Evolutionary conservation across 2,888 invertebrate genomes (phyloP).

Genomic region (Scrobipalpa costella): DNA sequence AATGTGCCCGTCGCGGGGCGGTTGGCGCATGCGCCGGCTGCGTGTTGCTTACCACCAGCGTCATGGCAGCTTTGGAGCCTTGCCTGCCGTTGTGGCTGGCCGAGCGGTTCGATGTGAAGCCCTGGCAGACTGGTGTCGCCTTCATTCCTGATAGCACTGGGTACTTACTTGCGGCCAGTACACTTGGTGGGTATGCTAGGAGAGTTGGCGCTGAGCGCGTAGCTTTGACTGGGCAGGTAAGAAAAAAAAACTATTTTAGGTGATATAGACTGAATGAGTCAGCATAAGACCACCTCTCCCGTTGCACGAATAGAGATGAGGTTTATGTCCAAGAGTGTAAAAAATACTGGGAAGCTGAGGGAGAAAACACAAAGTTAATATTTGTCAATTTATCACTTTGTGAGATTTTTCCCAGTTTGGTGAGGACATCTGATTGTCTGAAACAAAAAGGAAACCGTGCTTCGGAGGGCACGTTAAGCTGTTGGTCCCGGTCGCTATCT

Average conservation of each 20-base stretch:
- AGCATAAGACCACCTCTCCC: too few relatives aligned
- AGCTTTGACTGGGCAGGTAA: slow-evolving; percentile 57
- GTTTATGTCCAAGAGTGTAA: too few relatives aligned
- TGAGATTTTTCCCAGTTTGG: too few relatives aligned
- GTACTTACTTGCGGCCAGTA: slow-evolving; percentile 60
- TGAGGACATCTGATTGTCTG: too few relatives aligned
- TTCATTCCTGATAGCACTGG: slow-evolving; percentile 72
- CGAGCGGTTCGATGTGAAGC: slow-evolving; percentile 33
- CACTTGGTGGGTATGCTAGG: slow-evolving; percentile 52
- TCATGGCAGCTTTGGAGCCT: slow-evolving; percentile 73
- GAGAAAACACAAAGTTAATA: too few relatives aligned
- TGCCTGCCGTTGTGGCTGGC: slow-evolving; percentile 67
- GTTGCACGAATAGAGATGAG: too few relatives aligned
- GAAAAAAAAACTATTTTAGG: background rate
- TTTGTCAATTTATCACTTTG: too few relatives aligned
- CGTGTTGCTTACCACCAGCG: slow-evolving; percentile 65
- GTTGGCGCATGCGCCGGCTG: slow-evolving; percentile 62
- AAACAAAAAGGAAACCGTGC: too few relatives aligned
- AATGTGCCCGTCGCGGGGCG: slow-evolving; percentile 41
- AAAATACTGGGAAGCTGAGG: too few relatives aligned
- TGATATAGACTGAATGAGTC: too few relatives aligned
- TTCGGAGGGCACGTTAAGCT: too few relatives aligned
- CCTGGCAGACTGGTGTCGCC: slow-evolving; percentile 54
- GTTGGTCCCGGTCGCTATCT: too few relatives aligned
- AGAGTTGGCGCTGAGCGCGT: slow-evolving; percentile 55